phyloP scores from a whole-genome alignment of 2,797 vertebrate genomes.

The Fratercula arctica region DNA sequence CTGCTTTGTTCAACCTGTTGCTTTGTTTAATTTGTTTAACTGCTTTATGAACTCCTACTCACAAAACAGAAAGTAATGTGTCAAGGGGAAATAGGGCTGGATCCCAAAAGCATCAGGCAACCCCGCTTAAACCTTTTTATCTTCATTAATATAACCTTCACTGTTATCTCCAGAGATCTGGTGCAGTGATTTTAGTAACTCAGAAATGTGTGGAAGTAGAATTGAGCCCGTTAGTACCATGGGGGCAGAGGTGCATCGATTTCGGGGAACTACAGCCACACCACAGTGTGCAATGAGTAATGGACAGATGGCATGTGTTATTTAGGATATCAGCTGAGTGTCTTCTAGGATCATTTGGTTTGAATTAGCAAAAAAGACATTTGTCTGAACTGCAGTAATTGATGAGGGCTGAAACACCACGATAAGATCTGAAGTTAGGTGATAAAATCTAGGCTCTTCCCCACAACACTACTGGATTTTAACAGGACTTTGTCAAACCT shows the following conservation, averaged over 20 bases:
- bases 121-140: not conserved
- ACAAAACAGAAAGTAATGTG: not conserved
- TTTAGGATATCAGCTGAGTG: not conserved
- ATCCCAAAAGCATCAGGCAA: not conserved
- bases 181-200: not conserved
- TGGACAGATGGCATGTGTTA: not conserved
- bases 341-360: conserved; percentile 22
- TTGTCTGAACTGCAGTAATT: not conserved
- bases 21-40: not conserved
- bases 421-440: not conserved
- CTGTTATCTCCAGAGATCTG: not conserved
- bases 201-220: not conserved
- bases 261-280: not conserved
- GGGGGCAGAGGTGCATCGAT: not conserved
- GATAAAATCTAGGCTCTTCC: not conserved
- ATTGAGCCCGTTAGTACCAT: not conserved
- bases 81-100: not conserved
- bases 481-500: not conserved
- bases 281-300: not conserved
- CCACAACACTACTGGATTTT: not conserved
- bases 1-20: not conserved
- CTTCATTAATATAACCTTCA: not conserved
- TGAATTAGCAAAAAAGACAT: conserved; percentile 24
- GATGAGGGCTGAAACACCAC: not conserved
- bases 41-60: not conserved